Conservation (phyloP, 2,888 invertebrate genomes). For the Monochamus alternatus region DNA sequence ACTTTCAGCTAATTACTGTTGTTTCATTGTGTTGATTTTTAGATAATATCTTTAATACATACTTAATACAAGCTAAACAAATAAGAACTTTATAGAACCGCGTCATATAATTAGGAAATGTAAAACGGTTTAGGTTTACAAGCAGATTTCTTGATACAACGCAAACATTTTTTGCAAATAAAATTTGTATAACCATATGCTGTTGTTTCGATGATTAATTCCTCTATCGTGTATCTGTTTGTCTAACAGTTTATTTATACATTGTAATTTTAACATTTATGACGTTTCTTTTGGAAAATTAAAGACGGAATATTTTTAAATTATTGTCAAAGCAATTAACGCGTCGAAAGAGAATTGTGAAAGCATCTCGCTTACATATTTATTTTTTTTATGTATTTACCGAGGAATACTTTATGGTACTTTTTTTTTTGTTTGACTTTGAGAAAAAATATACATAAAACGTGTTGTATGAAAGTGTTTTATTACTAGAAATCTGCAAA, state of each 20-base stretch:
- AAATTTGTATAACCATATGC: neutral
- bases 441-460: slow-evolving; percentile 34
- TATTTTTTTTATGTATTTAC: slow-evolving; percentile 44
- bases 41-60: slow-evolving; percentile 12
- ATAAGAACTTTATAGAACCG: slow-evolving; percentile 9
- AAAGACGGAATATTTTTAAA: slow-evolving; percentile 3
- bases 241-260: neutral
- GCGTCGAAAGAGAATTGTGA: slow-evolving; percentile 18
- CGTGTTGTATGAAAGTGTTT: slow-evolving; percentile 24
- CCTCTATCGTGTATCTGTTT: neutral
- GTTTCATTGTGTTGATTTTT: slow-evolving; percentile 10
- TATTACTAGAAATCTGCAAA: slow-evolving; percentile 30
- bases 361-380: slow-evolving; percentile 14
- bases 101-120: slow-evolving; percentile 6
- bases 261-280: neutral
- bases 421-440: slow-evolving; percentile 47
- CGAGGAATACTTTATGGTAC: slow-evolving; percentile 29
- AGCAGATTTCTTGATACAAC: neutral
- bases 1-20: slow-evolving; percentile 10
- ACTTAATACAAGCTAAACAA: slow-evolving; percentile 3
- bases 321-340: slow-evolving; percentile 5
- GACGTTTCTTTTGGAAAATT: neutral
- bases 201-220: neutral
- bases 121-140: slow-evolving; percentile 11
- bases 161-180: slow-evolving; percentile 8